phyloP scores from a whole-genome alignment of 2,113 vertebrate genomes.

The Orcinus orca region DNA sequence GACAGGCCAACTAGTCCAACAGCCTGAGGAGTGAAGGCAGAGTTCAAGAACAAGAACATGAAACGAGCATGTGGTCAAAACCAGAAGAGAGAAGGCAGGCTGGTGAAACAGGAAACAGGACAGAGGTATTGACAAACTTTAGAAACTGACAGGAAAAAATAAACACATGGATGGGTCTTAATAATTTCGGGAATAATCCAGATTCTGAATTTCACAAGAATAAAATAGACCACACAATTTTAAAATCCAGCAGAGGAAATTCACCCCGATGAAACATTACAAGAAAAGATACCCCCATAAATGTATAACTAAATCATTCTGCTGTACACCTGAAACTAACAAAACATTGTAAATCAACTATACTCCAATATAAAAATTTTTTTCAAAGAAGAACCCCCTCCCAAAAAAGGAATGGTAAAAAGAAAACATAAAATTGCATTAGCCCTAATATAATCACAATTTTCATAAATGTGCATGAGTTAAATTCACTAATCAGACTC shows the following conservation, averaged over 20 bases:
- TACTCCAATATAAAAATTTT: neutral
- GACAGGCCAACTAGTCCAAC: neutral
- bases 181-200: neutral
- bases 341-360: neutral
- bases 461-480: neutral
- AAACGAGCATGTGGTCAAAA: neutral
- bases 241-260: conserved; percentile 7
- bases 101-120: neutral
- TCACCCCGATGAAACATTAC: neutral
- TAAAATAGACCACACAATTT: neutral
- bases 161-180: neutral
- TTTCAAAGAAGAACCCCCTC: too few species aligned
- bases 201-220: conserved; percentile 5
- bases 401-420: neutral
- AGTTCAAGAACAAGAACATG: neutral
- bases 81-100: neutral
- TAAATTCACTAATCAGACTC: neutral
- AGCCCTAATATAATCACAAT: neutral
- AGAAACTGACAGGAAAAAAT: neutral
- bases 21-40: neutral
- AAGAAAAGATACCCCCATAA: neutral
- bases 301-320: neutral
- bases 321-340: neutral
- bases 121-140: neutral
- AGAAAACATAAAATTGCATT: neutral